Base-by-base conservation (phyloP, 2,797 vertebrate genomes). In the Arnoldichthys spilopterus region DNA sequence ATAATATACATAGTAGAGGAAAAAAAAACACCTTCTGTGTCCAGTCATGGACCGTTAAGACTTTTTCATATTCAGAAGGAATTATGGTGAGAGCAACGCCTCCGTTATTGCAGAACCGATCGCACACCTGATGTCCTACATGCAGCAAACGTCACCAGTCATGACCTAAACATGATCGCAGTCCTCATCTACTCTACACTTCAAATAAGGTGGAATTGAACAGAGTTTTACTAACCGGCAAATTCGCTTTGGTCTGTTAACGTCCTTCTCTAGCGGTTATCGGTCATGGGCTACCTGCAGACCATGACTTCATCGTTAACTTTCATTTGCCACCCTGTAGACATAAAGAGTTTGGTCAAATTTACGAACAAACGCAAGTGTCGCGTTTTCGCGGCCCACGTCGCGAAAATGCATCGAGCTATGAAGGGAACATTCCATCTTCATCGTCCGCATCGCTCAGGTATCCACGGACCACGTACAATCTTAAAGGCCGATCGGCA, bases 231-330 rank as follows among this genome's bases (percentile, higher is more conserved):
- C 49, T 15, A 43, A 56, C 68, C 24, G 32, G 64, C 26, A n/a
- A 53, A 81, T 76, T 30, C 67, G 72, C 76, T 87, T 87, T 84
- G 82, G 84, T 82, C 80, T 53, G 53, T 62, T 83, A 34, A 77
- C 34, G 30, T 67, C 11, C 40, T 54, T 43, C 5, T 69, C 13
- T 69, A 43, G 59, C 64, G 66, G 16, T 63, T 77, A 51, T 56
- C 37, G 40, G 59, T 59, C 74, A 74, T 64, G 37, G n/a, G n/a
- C n/a, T n/a, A n/a, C n/a, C 64, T 22, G 1, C 43, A 20, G 37
- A 12, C 22, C 3, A 12, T 32, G 6, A 26, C 8, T 26, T 2
- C 6, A 59, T 30, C 26, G 16, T n/a, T 20, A 53, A 18, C 16
- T n/a, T 20, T 13, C 59, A 34, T 61, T 32, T 18, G 5, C 15